Conservation (phyloP, 2,797 vertebrate species). For the Acomys russatus region DNA sequence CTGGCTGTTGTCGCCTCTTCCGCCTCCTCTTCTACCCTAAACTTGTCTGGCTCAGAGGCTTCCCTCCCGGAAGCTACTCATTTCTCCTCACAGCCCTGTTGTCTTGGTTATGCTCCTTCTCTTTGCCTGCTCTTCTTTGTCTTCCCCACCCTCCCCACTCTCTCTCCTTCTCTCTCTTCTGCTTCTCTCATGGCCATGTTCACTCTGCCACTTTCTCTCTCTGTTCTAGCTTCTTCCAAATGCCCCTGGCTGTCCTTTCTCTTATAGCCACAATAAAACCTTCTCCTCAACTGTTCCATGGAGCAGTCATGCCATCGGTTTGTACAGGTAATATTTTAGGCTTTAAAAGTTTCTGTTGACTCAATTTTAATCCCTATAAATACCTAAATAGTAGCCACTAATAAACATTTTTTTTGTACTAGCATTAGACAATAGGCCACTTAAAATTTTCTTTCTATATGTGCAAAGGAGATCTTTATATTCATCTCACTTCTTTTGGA, state of each 20-base stretch:
- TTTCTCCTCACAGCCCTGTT: too few relatives aligned
- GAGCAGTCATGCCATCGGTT: background rate
- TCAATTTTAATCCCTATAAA: constrained; percentile 45
- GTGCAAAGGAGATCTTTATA: constrained; percentile 24
- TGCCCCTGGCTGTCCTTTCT: background rate
- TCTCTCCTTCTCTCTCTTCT: background rate
- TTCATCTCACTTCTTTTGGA: constrained; percentile 52
- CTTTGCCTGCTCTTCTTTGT: background rate
- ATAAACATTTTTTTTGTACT: background rate
- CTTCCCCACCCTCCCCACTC: accelerated
- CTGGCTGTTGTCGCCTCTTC: background rate
- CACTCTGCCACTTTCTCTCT: background rate
- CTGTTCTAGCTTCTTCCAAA: background rate
- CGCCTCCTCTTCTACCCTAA: background rate
- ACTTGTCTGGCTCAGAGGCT: background rate
- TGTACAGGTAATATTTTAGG: background rate
- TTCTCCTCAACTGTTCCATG: background rate
- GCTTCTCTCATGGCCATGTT: background rate
- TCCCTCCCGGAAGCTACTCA: background rate
- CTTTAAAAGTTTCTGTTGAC: constrained; percentile 47
- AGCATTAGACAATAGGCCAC: constrained; percentile 45
- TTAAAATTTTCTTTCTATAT: constrained; percentile 50
- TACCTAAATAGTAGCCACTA: constrained; percentile 32
- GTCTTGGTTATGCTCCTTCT: background rate
- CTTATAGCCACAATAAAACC: background rate